Percentiles rank a stretch among this genome's conserved stretches.
Conservation (phyloP, 1,140 invertebrate genomes). For the Ostrea edulis region DNA sequence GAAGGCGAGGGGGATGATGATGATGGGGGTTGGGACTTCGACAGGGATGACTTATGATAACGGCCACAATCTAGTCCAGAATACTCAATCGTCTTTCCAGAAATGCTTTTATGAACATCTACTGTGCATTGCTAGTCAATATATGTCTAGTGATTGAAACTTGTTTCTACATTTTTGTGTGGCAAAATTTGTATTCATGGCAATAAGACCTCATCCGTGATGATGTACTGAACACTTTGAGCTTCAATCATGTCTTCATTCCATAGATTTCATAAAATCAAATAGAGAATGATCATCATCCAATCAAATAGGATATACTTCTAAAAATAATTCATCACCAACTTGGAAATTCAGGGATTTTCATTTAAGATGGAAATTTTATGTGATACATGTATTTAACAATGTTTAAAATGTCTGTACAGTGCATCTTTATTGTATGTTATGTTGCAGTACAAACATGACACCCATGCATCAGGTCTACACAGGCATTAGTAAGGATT, state of each 20-base stretch:
- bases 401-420: background rate
- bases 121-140: constrained; percentile 27
- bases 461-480: background rate
- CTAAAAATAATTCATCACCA: background rate
- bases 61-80: background rate
- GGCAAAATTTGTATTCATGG: background rate
- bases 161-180: background rate
- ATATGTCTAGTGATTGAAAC: constrained; percentile 1
- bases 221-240: background rate
- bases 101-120: background rate
- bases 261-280: background rate
- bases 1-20: constrained; percentile 60
- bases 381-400: background rate
- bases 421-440: too few species aligned
- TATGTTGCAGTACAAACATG: background rate
- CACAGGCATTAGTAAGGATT: background rate
- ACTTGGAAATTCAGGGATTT: background rate
- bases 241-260: background rate
- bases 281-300: background rate
- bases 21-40: constrained; percentile 41
- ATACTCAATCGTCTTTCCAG: constrained; percentile 33
- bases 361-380: background rate
- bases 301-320: background rate
- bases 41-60: constrained; percentile 52
- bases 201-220: background rate